Percentiles rank a stretch among this genome's conserved stretches.
Conservation (phyloP, 2,888 invertebrate species). For the Fragum fragum region DNA sequence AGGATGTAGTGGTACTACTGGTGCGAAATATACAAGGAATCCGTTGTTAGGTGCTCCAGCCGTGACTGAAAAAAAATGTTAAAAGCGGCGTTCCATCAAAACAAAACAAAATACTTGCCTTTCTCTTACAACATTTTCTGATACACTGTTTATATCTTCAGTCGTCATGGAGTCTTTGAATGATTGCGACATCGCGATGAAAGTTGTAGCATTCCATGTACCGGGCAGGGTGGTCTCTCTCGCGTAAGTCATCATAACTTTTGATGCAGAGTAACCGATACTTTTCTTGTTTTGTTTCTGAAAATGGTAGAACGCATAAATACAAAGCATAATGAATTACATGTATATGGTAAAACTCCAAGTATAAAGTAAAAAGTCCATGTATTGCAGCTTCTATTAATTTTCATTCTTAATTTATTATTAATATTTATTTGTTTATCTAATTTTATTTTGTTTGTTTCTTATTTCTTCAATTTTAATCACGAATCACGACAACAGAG, state of each 20-base stretch:
- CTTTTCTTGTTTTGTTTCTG: not conserved
- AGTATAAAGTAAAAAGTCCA: not conserved
- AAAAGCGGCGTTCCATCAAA: no score
- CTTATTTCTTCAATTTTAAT: no score
- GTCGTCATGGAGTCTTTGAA: constrained; percentile 21
- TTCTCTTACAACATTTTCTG: constrained; percentile 8
- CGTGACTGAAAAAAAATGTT: no score
- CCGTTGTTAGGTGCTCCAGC: no score
- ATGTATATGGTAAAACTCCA: not conserved
- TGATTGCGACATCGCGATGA: not conserved
- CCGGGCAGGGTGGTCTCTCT: constrained; percentile 1
- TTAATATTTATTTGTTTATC: no score
- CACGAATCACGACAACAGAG: no score
- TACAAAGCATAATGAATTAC: no score
- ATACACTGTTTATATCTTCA: constrained; percentile 27
- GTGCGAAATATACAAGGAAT: no score
- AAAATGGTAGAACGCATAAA: no score
- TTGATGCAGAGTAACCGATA: constrained; percentile 7
- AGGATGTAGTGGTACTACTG: no score
- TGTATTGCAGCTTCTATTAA: not conserved
- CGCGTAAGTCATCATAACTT: constrained; percentile 27
- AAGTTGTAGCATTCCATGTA: constrained; percentile 2
- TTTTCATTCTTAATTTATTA: not conserved
- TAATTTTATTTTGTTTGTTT: no score
- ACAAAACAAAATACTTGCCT: constrained; percentile 10